Base-by-base conservation (phyloP, 92 coral and sea anemone genomes). In the Parazoanthus darwini region DNA sequence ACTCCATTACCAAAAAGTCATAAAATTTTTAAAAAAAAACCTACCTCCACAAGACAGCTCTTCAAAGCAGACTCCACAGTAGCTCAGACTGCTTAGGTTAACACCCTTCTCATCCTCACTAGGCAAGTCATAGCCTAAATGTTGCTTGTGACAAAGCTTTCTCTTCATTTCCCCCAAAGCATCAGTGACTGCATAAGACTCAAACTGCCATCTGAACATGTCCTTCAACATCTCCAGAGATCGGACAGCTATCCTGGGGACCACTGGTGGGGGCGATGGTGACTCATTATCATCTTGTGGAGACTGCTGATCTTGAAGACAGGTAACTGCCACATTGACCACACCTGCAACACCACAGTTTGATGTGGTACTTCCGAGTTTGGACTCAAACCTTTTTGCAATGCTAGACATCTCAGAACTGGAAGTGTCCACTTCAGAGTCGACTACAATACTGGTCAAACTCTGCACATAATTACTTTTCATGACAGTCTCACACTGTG, bases 1-100 rank as follows among this genome's bases (percentile, higher is more conserved):
- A 54, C 14, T 14, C 1, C n/a, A 63, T 39, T 37, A 58, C n/a
- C 70, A 63, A 63, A 63, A 18, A 18, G 70, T 63, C 22, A 20
- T 63, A 18, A 26, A 4, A 11, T 3, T 25, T 4, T 22, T 23
- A 20, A 16, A 6, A 29, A 14, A 5, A 36, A 72, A 46, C 80
- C 8, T 51, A 74, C 72, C 82, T 51, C 85, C 73, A 35, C 29
- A 16, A 16, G n/a, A 22, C 51, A 91, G 36, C 51, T 80, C 87
- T 56, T 56, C 80, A 80, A 74, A 91, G 75, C 94, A 91, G 43
- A 91, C 86, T 39, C 90, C 92, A 80, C 94, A 91, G 72, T 86
- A 81, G 36, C 22, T 58, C 36, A n/a, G 43, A 23, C 82, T 87
- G 11, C 2, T 15, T 15, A 11, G 3, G 23, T 77, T 46, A 35